These are phyloP conservation scores for Epizoanthus fatuus DNA, from an alignment of 92 coral and sea anemone species.

Conservation along the genomic window DNA sequence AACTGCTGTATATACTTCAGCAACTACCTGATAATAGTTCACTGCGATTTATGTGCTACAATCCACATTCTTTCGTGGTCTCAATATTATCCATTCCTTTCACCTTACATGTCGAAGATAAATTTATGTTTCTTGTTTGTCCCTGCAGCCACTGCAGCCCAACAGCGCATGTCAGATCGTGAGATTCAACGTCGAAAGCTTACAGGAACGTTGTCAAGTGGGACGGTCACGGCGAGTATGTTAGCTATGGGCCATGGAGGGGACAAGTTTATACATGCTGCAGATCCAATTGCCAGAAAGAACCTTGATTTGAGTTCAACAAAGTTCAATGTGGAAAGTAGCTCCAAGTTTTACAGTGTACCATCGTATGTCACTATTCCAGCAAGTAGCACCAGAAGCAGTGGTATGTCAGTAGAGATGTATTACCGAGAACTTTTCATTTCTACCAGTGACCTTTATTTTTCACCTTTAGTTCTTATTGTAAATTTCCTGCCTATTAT, in stretches of 20 bases:
- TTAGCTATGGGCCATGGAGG: slow-evolving; percentile 86
- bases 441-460: too few species aligned
- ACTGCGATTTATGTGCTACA: neutral
- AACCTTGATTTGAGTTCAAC: slow-evolving; percentile 67
- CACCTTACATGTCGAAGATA: neutral
- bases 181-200: slow-evolving; percentile 90
- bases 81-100: neutral
- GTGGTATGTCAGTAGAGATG: slow-evolving; percentile 40
- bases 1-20: too few species aligned
- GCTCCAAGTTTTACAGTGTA: slow-evolving; percentile 89
- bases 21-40: too few species aligned
- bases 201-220: slow-evolving; percentile 91
- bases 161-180: slow-evolving; percentile 96
- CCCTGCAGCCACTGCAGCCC: slow-evolving; percentile 88
- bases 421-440: too few species aligned
- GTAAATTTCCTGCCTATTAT: too few species aligned
- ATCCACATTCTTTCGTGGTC: neutral
- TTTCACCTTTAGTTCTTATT: too few species aligned
- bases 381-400: slow-evolving; percentile 47
- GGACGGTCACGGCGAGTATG: slow-evolving; percentile 92
- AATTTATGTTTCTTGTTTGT: neutral
- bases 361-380: slow-evolving; percentile 86
- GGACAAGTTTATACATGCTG: slow-evolving; percentile 78
- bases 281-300: slow-evolving; percentile 67
- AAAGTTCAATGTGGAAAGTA: slow-evolving; percentile 84